Percentiles rank a stretch among this genome's conserved stretches.
Conservation (phyloP, 2,797 vertebrate genomes). For the Smutsia gigantea region DNA sequence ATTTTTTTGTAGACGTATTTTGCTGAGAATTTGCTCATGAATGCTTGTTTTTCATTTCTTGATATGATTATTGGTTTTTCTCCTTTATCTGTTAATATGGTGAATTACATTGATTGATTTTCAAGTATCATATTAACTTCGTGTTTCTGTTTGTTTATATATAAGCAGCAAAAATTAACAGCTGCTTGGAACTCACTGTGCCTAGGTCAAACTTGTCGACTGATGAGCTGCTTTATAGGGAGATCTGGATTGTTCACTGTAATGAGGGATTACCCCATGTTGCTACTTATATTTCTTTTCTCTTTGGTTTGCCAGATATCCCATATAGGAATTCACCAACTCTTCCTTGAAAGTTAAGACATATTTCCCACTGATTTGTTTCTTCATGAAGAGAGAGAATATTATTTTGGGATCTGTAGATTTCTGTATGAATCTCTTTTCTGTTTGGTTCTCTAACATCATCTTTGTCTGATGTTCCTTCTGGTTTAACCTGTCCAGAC, state of each 20-base stretch:
- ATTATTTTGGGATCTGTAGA: background rate
- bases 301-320: background rate
- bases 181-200: background rate
- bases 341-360: background rate
- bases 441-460: background rate
- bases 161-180: background rate
- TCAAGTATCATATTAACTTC: background rate
- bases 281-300: background rate
- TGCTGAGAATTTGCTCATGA: background rate
- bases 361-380: background rate
- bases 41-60: background rate
- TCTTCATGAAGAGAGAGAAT: background rate
- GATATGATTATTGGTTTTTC: background rate
- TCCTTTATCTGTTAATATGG: background rate
- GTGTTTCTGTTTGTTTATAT: background rate
- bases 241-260: background rate
- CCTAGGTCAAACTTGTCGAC: background rate
- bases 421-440: background rate
- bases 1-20: background rate
- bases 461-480: background rate
- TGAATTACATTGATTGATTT: background rate
- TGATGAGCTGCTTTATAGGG: background rate
- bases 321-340: background rate
- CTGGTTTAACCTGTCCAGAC: background rate
- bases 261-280: background rate